Percentiles rank a stretch among this genome's conserved stretches.
Evolutionary conservation across 2,113 vertebrate species (phyloP).

Genomic region (Panthera uncia): DNA sequence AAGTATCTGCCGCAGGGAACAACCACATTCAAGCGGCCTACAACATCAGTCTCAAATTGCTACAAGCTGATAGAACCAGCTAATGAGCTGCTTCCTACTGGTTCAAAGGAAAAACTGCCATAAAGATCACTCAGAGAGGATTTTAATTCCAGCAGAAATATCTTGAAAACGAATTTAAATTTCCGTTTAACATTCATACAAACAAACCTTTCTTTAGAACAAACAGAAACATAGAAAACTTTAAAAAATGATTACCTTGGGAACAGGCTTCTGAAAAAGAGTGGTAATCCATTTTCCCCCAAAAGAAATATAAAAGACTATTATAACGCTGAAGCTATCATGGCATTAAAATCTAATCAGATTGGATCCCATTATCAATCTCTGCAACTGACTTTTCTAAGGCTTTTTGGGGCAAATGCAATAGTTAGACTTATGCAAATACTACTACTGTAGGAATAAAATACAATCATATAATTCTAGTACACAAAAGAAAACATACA

Average conservation of each 20-base stretch:
- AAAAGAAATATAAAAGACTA: constrained; percentile 78
- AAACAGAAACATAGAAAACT: constrained; percentile 75
- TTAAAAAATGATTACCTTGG: constrained; percentile 75
- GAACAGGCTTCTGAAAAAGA: constrained; percentile 79
- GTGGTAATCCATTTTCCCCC: constrained; percentile 77
- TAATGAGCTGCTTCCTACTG: neutral
- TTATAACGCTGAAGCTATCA: constrained; percentile 69
- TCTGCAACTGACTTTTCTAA: constrained; percentile 81
- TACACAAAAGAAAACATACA: constrained; percentile 79
- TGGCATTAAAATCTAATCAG: constrained; percentile 25
- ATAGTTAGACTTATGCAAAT: constrained; percentile 74
- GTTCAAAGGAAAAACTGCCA: neutral
- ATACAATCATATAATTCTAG: constrained; percentile 63
- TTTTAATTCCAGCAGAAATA: constrained; percentile 54
- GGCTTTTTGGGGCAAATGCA: constrained; percentile 78
- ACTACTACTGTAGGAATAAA: constrained; percentile 63
- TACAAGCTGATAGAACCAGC: neutral
- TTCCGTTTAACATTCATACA: constrained; percentile 67
- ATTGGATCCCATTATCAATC: constrained; percentile 47
- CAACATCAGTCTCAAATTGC: neutral
- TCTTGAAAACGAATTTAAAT: constrained; percentile 48
- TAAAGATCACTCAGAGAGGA: constrained; percentile 2
- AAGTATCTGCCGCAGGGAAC: constrained; percentile 33
- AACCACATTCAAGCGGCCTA: neutral
- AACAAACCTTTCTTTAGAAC: constrained; percentile 69